Percentiles rank a stretch among this genome's conserved stretches.
phyloP scores from a whole-genome alignment of 2,113 vertebrate genomes.

The Corvus cornix region DNA sequence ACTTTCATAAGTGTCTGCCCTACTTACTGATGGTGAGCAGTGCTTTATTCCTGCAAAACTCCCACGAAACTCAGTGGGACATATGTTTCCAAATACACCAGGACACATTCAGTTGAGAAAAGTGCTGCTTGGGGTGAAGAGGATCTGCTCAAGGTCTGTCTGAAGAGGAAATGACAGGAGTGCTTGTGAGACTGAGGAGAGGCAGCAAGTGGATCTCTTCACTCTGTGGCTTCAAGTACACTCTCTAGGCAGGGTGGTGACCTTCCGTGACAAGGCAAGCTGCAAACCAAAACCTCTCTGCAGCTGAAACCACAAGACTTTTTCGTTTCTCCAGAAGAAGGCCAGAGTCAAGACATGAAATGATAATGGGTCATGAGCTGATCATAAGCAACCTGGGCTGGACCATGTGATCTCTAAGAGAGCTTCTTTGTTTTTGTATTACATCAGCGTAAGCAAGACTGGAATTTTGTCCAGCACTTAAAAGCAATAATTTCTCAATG shows the following conservation, averaged over 20 bases:
- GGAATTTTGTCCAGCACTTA: neutral
- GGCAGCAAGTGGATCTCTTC: neutral
- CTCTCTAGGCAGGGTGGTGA: neutral
- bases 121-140: neutral
- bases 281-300: neutral
- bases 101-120: neutral
- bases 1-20: neutral
- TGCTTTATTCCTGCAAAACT: neutral
- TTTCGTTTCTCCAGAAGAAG: neutral
- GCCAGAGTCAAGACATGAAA: neutral
- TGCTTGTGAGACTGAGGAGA: neutral
- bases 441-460: neutral
- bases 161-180: neutral
- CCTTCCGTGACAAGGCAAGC: neutral
- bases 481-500: neutral
- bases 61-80: neutral
- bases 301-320: constrained; percentile 19
- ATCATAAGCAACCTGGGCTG: constrained; percentile 58
- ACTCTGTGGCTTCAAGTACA: neutral
- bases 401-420: constrained; percentile 49
- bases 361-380: constrained; percentile 44
- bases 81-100: neutral
- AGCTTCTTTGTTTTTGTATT: constrained; percentile 36
- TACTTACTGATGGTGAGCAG: neutral
- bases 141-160: neutral